Evolutionary conservation across 2,113 vertebrate genomes (phyloP).

Genomic region (Engystomops pustulosus): DNA sequence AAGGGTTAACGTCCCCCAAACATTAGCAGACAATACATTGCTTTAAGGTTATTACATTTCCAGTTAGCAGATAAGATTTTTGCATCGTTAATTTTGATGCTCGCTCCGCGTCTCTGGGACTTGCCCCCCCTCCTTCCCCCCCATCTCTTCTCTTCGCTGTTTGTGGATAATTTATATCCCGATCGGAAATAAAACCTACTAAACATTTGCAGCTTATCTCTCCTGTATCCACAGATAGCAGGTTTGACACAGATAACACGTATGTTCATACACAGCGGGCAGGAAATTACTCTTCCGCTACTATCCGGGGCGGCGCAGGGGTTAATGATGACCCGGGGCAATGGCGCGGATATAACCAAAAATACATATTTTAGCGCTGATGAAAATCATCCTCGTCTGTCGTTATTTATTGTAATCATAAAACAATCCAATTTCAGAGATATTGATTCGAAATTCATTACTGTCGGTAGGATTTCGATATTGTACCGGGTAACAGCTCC

Average conservation of each 20-base stretch:
- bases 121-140: conserved; percentile 10
- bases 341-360: background rate
- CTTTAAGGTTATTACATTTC: conserved; percentile 53
- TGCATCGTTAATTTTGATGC: conserved; percentile 58
- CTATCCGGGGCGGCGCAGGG: background rate
- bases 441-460: conserved; percentile 59
- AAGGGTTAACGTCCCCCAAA: conserved; percentile 19
- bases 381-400: conserved; percentile 48
- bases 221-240: conserved; percentile 33
- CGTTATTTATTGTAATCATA: conserved; percentile 52
- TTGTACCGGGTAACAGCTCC: conserved; percentile 31
- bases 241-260: conserved; percentile 24
- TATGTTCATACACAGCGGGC: background rate
- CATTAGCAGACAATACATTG: conserved; percentile 57
- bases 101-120: conserved; percentile 49
- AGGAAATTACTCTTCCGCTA: background rate
- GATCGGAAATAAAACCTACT: conserved; percentile 53
- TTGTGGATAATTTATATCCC: conserved; percentile 56
- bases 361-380: conserved; percentile 53
- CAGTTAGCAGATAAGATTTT: conserved; percentile 56
- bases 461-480: conserved; percentile 46
- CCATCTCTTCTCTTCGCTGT: conserved; percentile 20
- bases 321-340: background rate
- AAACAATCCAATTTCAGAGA: conserved; percentile 55
- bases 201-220: conserved; percentile 47